These are phyloP conservation scores for Diadumene lineata DNA, from an alignment of 92 coral and sea anemone species.

Conservation along the genomic window DNA sequence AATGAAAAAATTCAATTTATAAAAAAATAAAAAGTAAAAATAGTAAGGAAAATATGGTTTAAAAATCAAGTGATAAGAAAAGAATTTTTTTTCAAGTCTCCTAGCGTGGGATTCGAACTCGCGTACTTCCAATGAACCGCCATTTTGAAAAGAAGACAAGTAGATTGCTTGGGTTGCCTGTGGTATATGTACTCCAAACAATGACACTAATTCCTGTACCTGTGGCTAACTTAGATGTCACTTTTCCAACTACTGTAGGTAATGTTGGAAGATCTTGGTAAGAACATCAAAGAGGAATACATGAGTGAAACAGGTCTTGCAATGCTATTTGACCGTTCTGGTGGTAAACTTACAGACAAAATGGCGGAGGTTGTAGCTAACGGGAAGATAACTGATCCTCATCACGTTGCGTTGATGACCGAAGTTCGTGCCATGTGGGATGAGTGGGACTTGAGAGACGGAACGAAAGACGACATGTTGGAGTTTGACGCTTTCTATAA, in stretches of 20 bases:
- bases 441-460: slow-evolving; percentile 70
- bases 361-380: slow-evolving; percentile 56
- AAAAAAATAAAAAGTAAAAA: too few relatives aligned
- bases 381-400: slow-evolving; percentile 34
- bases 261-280: slow-evolving; percentile 68
- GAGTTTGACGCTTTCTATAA: slow-evolving; percentile 76
- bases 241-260: slow-evolving; percentile 13
- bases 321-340: slow-evolving; percentile 72
- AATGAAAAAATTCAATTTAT: too few relatives aligned
- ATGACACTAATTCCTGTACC: too few relatives aligned
- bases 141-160: too few relatives aligned
- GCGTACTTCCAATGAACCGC: too few relatives aligned
- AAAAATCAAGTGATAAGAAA: too few relatives aligned
- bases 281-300: slow-evolving; percentile 72
- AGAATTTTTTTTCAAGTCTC: too few relatives aligned
- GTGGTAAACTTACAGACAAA: slow-evolving; percentile 62
- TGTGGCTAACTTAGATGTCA: too few relatives aligned
- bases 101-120: too few relatives aligned
- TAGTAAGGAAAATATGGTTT: too few relatives aligned
- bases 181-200: too few relatives aligned
- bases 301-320: slow-evolving; percentile 78
- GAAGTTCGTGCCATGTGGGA: slow-evolving; percentile 74
- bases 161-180: too few relatives aligned
- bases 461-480: slow-evolving; percentile 48
- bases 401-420: slow-evolving; percentile 38